Conservation (phyloP, 2,797 vertebrate species). For the Myotis vivesi region DNA sequence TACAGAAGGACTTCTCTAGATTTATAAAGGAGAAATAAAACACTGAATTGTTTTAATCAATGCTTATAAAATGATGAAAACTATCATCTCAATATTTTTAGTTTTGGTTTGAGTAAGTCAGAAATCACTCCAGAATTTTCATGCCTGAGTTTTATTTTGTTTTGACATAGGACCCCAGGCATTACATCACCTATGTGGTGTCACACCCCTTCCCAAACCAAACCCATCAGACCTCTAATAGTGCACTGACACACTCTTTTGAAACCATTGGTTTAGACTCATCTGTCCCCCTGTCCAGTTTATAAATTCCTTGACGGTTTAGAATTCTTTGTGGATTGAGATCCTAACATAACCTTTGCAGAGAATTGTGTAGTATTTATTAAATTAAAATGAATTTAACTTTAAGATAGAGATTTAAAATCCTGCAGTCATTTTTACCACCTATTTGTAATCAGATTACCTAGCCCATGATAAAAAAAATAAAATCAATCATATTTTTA, state of each 20-base stretch:
- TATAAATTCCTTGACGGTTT: constrained; percentile 22
- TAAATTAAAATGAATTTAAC: constrained; percentile 49
- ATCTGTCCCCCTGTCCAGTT: neutral
- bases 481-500: neutral
- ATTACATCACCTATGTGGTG: neutral
- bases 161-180: neutral
- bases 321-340: neutral
- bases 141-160: neutral
- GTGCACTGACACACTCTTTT: neutral
- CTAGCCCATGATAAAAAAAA: neutral
- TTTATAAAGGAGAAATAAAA: neutral
- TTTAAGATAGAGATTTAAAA: neutral
- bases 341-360: neutral
- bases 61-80: neutral
- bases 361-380: neutral
- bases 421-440: neutral
- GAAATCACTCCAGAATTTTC: constrained; percentile 8
- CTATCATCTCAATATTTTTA: neutral
- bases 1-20: neutral
- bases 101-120: neutral
- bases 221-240: neutral
- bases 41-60: neutral
- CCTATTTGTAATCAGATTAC: constrained; percentile 30
- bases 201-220: neutral
- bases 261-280: neutral